phyloP scores from a whole-genome alignment of 2,797 vertebrate species.

The Gobio occitaniae region DNA sequence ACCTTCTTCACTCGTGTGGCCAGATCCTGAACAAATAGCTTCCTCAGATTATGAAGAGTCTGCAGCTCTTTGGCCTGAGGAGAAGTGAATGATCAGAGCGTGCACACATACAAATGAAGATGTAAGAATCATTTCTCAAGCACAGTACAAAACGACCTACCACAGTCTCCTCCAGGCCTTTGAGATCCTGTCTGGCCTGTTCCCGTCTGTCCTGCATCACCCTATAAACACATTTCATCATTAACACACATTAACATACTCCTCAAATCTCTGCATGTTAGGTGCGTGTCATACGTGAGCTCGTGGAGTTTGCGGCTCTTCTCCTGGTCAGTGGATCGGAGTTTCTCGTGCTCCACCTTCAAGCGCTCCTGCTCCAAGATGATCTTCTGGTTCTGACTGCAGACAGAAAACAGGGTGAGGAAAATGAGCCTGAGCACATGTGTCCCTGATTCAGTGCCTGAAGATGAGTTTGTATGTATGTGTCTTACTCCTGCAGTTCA shows the following conservation, averaged over 20 bases:
- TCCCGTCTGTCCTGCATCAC: conserved; percentile 90
- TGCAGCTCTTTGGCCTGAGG: conserved; percentile 93
- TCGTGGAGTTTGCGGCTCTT: conserved; percentile 88
- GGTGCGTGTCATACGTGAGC: conserved; percentile 79
- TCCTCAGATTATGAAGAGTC: conserved; percentile 97
- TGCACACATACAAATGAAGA: background rate
- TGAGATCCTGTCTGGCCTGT: conserved; percentile 88
- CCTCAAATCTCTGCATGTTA: background rate
- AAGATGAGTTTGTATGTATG: background rate
- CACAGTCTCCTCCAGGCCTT: conserved; percentile 90
- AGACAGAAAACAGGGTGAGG: background rate
- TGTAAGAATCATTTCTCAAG: background rate
- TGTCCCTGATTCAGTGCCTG: background rate
- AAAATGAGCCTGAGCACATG: background rate
- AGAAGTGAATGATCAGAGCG: background rate
- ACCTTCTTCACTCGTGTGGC: conserved; percentile 97
- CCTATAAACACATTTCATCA: conserved; percentile 64
- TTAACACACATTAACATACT: background rate
- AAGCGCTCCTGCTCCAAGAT: conserved; percentile 87
- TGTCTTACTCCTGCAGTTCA: conserved; percentile 87
- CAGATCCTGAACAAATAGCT: conserved; percentile 96
- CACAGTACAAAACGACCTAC: conserved; percentile 70
- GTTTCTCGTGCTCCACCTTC: conserved; percentile 85
- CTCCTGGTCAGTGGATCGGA: conserved; percentile 86
- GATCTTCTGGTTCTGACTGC: conserved; percentile 89